These are phyloP conservation scores for Trypoxylon attenuatum DNA, from an alignment of 2,888 invertebrate genomes.

Conservation along the genomic window DNA sequence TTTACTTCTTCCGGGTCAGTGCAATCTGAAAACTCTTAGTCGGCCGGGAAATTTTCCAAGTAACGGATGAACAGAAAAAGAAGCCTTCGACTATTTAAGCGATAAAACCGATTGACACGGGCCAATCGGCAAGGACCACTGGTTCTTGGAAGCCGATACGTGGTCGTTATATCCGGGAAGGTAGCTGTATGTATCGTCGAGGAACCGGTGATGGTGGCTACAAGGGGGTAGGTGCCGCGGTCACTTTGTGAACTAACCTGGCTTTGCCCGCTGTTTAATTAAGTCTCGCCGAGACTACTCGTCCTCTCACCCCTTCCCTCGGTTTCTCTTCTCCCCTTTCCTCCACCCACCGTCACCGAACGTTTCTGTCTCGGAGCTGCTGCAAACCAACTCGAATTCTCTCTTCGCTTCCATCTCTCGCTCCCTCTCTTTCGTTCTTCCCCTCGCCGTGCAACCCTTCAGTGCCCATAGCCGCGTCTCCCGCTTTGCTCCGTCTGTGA, in stretches of 20 bases:
- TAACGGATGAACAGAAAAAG: no score
- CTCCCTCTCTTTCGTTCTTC: not conserved
- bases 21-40: no score
- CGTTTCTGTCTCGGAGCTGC: conserved; percentile 43
- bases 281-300: conserved; percentile 73
- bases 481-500: conserved; percentile 15
- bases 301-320: conserved; percentile 56
- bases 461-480: conserved; percentile 16
- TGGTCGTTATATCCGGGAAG: conserved; percentile 38
- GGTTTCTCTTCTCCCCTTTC: conserved; percentile 12
- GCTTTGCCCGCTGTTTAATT: conserved; percentile 74
- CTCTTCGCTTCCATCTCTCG: conserved; percentile 12
- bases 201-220: conserved; percentile 46
- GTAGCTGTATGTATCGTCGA: conserved; percentile 41
- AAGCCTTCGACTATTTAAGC: no score
- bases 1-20: no score
- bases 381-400: no score
- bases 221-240: conserved; percentile 69
- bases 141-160: conserved; percentile 38
- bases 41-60: no score
- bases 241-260: conserved; percentile 74
- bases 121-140: conserved; percentile 1
- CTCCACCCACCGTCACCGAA: conserved; percentile 23
- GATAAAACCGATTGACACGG: no score
- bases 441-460: conserved; percentile 10